Evolutionary conservation across 2,888 invertebrate species (phyloP), one percentile per base, ranked within the genome.

Genomic region (Bedellia somnulentella): DNA sequence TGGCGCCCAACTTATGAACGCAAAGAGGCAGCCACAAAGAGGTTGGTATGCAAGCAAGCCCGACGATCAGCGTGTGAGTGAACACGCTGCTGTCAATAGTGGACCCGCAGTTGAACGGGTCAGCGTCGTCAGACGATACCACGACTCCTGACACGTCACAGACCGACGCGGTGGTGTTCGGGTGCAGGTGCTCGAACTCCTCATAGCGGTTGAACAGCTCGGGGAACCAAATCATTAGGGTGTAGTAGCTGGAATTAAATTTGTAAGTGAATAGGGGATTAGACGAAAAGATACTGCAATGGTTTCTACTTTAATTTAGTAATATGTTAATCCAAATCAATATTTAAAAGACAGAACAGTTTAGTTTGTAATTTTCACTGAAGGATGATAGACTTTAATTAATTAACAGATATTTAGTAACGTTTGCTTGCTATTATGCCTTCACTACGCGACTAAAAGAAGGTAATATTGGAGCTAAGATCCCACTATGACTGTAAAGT

Each of bases 181-280:
- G 87, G 75, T 85, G 76, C 2, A 64, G 54, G 15, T 60, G 52
- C 49, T 88, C 88, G 54, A 82, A 89, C 44, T 85, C 84, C 47
- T 89, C 87, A 58, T 89, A 89, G 31, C 92, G 85, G 59, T 84
- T 83, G 67, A 93, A 93, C 45, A 93, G 63, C 58, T 92, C 92
- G 9, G 92, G 92, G 66, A 93, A 92, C 93, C 93, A 93, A 56
- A 93, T 83, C 88, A 91, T 92, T 24, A 93, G 67, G 5, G 93
- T 93, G 58, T 93, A 93, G 66, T 92, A 93, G 51, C 93, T 93
- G 68, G 9, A 66, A 62, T 6, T 9, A 18, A 18, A 14, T 18
- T 5, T 18, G 5, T 18, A 18, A 18, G 9, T 5, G 18, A 18
- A 18, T 9, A 18, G 5, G 5, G 9, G 18, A 18, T 18, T 6